A percentile compares a stretch with the other conserved stretches of the same genome.
phyloP scores from a whole-genome alignment of 2,113 vertebrate species.

The Tricholaema leucomelas region DNA sequence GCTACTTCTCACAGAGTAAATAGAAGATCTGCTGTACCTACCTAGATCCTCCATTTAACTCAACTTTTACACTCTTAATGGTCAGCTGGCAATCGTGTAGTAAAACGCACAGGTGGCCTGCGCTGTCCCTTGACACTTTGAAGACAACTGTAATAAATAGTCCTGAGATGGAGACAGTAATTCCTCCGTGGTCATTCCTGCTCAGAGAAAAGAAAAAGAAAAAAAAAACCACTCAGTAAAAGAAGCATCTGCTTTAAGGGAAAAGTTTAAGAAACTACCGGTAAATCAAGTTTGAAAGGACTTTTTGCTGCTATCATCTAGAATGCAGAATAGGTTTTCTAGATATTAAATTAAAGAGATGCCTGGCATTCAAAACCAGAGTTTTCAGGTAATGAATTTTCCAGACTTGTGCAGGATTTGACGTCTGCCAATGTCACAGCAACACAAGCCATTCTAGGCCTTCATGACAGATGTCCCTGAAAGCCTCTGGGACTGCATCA shows the following conservation, averaged over 20 bases:
- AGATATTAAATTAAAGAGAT: not conserved
- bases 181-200: slow-evolving; percentile 61
- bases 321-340: not conserved
- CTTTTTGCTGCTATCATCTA: not conserved
- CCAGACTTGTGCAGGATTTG: not conserved
- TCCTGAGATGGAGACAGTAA: slow-evolving; percentile 60
- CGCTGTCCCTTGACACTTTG: not conserved
- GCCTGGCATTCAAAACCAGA: not conserved
- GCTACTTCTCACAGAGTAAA: not conserved
- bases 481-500: not conserved
- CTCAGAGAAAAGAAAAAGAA: not conserved
- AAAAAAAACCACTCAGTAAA: not conserved
- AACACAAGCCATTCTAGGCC: not conserved
- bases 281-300: slow-evolving; percentile 29
- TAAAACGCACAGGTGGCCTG: slow-evolving; percentile 13
- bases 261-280: not conserved
- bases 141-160: slow-evolving; percentile 49
- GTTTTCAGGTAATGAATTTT: not conserved
- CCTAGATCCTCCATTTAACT: slow-evolving; percentile 5
- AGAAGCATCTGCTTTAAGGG: not conserved
- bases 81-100: slow-evolving; percentile 50
- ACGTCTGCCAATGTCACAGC: not conserved
- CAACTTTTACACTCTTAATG: not conserved
- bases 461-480: not conserved
- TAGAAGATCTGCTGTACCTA: not conserved